Percentiles rank a stretch among this genome's conserved stretches.
These are phyloP conservation scores for Pseudopodoces humilis DNA, from an alignment of 2,113 vertebrate species.

Conservation along the genomic window DNA sequence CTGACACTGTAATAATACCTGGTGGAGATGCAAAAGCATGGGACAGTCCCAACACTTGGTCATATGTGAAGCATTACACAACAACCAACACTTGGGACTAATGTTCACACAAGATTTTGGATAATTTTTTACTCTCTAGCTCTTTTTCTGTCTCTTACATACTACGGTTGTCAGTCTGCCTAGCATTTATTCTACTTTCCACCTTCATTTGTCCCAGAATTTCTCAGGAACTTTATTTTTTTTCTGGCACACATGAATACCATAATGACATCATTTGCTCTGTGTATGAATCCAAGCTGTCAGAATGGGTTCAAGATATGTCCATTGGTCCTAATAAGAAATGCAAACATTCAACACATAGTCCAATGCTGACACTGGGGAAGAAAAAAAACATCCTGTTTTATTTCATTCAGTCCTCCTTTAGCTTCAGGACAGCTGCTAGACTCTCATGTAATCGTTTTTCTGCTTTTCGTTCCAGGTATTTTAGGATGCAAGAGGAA, in stretches of 20 bases:
- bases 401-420: background rate
- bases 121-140: background rate
- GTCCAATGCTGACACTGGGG: background rate
- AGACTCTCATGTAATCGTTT: background rate
- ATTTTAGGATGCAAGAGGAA: conserved; percentile 21
- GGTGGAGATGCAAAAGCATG: background rate
- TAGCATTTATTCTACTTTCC: background rate
- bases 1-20: background rate
- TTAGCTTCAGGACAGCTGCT: background rate
- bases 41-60: background rate
- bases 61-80: background rate
- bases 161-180: background rate
- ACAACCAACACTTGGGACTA: background rate
- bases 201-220: background rate
- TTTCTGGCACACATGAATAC: background rate
- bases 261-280: background rate
- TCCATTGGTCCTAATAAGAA: background rate
- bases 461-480: conserved; percentile 17
- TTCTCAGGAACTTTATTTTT: background rate
- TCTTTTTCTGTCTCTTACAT: background rate
- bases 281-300: background rate
- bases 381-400: background rate
- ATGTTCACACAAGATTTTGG: background rate
- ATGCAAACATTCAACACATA: background rate
- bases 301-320: background rate